These are phyloP conservation scores for Caenorhabditis inopinata DNA, from an alignment of 1,140 invertebrate genomes.

Conservation along the genomic window DNA sequence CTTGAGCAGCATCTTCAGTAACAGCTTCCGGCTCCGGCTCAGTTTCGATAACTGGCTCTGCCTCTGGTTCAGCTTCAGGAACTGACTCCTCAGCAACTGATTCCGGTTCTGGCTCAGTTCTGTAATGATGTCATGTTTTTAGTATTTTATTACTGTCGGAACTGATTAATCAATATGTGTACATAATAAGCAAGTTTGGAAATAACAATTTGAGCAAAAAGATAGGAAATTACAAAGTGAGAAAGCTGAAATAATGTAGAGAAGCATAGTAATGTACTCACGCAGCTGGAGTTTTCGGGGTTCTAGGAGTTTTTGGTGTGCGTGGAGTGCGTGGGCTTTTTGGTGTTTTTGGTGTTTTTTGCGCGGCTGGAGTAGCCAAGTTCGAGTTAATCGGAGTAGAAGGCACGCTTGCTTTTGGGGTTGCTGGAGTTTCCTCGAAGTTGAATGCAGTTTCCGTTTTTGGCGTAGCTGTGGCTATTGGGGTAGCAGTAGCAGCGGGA, in stretches of 20 bases:
- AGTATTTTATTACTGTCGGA: no score
- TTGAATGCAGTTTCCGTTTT: constrained; percentile 43
- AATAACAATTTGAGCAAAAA: no score
- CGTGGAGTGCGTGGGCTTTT: constrained; percentile 46
- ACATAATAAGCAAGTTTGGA: no score
- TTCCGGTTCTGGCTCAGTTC: not conserved
- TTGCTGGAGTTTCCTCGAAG: constrained; percentile 55
- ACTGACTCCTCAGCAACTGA: not conserved
- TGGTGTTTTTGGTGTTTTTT: constrained; percentile 37
- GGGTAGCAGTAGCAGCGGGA: constrained; percentile 23
- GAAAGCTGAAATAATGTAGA: not conserved
- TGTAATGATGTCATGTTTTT: no score
- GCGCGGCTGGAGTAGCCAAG: constrained; percentile 56
- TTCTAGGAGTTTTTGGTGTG: constrained; percentile 57
- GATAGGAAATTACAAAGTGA: no score
- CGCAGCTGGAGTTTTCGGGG: constrained; percentile 51
- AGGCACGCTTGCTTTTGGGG: constrained; percentile 48
- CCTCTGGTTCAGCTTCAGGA: no score
- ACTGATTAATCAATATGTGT: no score
- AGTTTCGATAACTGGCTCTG: constrained; percentile 37
- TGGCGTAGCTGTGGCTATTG: constrained; percentile 43
- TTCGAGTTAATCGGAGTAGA: not conserved
- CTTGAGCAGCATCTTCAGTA: not conserved
- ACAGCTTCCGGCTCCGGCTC: constrained; percentile 41
- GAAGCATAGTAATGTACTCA: not conserved